Evolutionary conservation across 2,113 vertebrate genomes (phyloP), one percentile per base, ranked within the genome.

Genomic region (Centrocercus urophasianus): DNA sequence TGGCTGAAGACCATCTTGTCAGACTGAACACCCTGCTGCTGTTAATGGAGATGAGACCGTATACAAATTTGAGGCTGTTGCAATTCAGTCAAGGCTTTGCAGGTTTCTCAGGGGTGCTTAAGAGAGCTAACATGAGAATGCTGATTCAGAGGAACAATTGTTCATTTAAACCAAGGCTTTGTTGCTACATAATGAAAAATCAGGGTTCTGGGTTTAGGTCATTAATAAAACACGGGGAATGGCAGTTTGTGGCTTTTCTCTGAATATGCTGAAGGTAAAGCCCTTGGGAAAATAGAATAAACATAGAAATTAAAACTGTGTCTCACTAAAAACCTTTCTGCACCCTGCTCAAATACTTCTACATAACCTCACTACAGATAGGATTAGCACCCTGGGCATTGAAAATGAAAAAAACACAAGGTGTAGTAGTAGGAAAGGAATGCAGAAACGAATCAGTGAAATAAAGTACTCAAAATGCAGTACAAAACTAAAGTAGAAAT

Each of bases 1-100:
- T 78, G 88, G 79, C 79, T 90, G 79, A 80, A 88, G 83, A 81
- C 69, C 79, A 52, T 15, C 32, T 88, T 67, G 9, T 60, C 87
- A 82, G 87, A 71, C 13, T 1, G 14, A 61, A 52, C 42, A 25
- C 47, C 88, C 30, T 56, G 73, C 45, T 1, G 1, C 90, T 36
- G 56, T 16, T 52, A 61, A 88, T 61, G 90, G 40, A n/a, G 57
- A 93, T 57, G 88, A 90, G 34, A 86, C 19, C 71, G 21, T 65
- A 61, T 83, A 90, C 63, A 83, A 38, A 80, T 66, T 54, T 17
- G 67, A 95, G 85, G 25, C 52, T 24, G 57, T 1, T 56, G 52
- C 47, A 72, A 5, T 57, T 82, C 7, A 10, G 1, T 61, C 59
- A 81, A 76, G n/a, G 5, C 38, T 76, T 38, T 38, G 10, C 27